Percentiles rank a stretch among this genome's conserved stretches.
These are phyloP conservation scores for Pao palembangensis DNA, from an alignment of 2,113 vertebrate genomes.

Conservation along the genomic window DNA sequence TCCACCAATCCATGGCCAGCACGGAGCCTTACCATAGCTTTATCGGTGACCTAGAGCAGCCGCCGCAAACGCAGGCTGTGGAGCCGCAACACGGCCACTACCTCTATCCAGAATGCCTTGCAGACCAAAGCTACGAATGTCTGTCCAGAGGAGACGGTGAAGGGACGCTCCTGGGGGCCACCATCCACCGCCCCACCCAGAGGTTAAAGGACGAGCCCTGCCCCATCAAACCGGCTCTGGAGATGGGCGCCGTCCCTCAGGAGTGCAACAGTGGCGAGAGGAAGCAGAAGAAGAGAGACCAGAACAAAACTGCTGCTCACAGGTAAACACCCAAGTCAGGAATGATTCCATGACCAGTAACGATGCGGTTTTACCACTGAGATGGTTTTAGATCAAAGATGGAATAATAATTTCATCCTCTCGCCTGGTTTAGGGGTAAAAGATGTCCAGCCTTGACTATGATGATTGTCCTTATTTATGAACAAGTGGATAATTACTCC, in stretches of 20 bases:
- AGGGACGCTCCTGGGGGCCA: slow-evolving; percentile 63
- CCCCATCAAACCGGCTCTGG: slow-evolving; percentile 65
- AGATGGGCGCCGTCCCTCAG: slow-evolving; percentile 45
- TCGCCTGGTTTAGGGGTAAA: too few species aligned
- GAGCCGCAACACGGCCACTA: slow-evolving; percentile 76
- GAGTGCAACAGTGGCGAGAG: slow-evolving; percentile 72
- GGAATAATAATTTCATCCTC: too few species aligned
- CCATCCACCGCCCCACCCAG: slow-evolving; percentile 70
- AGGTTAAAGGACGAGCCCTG: slow-evolving; percentile 75
- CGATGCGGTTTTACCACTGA: too few species aligned
- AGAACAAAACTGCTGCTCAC: slow-evolving; percentile 91
- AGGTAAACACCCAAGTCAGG: slow-evolving; percentile 61
- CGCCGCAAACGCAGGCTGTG: slow-evolving; percentile 66
- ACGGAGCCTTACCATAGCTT: slow-evolving; percentile 78
- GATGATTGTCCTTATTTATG: too few species aligned
- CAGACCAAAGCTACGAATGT: slow-evolving; percentile 78
- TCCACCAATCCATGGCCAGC: slow-evolving; percentile 69
- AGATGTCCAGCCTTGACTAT: too few species aligned
- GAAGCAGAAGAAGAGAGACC: slow-evolving; percentile 91
- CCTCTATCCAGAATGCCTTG: slow-evolving; percentile 81
- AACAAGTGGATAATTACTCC: too few species aligned
- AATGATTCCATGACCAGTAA: too few species aligned
- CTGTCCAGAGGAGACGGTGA: slow-evolving; percentile 75
- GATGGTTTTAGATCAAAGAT: too few species aligned
- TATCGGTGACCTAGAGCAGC: slow-evolving; percentile 74